phyloP scores from a whole-genome alignment of 2,888 invertebrate genomes.

The Heliconius ismenius region DNA sequence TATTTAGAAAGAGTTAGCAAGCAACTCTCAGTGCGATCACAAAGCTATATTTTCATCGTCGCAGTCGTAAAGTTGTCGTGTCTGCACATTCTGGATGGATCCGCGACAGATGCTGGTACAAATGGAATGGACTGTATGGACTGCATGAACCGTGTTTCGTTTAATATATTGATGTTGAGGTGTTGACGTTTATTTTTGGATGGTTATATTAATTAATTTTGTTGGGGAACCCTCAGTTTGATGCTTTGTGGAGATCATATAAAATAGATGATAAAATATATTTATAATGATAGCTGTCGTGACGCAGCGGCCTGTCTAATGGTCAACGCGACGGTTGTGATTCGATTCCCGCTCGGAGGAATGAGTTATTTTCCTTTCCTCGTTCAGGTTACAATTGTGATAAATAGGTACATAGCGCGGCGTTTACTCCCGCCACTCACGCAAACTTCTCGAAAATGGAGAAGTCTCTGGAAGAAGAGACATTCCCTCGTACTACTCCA shows the following conservation, averaged over 20 bases:
- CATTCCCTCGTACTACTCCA: too few species aligned
- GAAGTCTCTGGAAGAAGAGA: too few species aligned
- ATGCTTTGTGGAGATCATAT: neutral
- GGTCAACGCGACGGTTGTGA: too few species aligned
- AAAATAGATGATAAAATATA: neutral
- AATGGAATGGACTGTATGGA: constrained; percentile 42
- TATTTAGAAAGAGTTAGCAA: constrained; percentile 55
- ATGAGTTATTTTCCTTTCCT: too few species aligned
- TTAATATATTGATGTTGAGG: constrained; percentile 31
- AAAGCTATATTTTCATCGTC: constrained; percentile 72
- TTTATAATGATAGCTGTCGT: too few species aligned
- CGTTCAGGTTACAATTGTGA: too few species aligned
- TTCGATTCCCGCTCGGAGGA: too few species aligned
- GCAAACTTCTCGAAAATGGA: too few species aligned
- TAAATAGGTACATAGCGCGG: too few species aligned
- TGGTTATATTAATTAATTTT: neutral
- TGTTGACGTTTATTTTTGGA: neutral
- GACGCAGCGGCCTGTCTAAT: too few species aligned
- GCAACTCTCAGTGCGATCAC: constrained; percentile 69
- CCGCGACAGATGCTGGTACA: constrained; percentile 47
- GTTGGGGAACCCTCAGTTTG: neutral
- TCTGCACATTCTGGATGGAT: constrained; percentile 50
- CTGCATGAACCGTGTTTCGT: constrained; percentile 38
- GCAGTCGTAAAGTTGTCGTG: constrained; percentile 70
- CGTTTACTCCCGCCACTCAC: too few species aligned